phyloP scores from a whole-genome alignment of 1,140 invertebrate species.

The Magallana gigas region DNA sequence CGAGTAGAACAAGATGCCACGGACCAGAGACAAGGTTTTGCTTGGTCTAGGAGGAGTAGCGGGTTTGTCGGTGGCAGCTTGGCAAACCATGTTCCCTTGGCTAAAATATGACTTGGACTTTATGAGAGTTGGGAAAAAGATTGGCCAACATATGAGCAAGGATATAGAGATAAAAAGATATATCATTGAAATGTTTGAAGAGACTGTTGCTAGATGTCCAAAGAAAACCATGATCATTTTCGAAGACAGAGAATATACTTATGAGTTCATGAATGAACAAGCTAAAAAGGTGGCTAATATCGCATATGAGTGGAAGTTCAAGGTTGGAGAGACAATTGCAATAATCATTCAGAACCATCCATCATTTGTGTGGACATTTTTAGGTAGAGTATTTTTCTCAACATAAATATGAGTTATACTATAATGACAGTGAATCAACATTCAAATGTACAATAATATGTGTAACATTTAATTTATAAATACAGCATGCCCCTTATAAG shows the following conservation, averaged over 20 bases:
- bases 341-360: slow-evolving; percentile 72
- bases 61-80: slow-evolving; percentile 47
- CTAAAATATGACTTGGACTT: slow-evolving; percentile 60
- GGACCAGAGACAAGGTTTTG: slow-evolving; percentile 33
- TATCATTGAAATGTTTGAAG: slow-evolving; percentile 71
- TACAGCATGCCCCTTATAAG: too few species aligned
- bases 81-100: slow-evolving; percentile 63
- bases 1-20: slow-evolving; percentile 16
- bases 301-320: slow-evolving; percentile 58
- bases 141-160: not conserved
- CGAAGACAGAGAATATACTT: slow-evolving; percentile 67
- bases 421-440: too few species aligned
- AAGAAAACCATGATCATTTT: slow-evolving; percentile 68
- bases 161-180: slow-evolving; percentile 49
- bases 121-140: slow-evolving; percentile 50
- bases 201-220: slow-evolving; percentile 56
- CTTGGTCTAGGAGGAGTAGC: slow-evolving; percentile 32
- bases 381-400: slow-evolving; percentile 61
- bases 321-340: slow-evolving; percentile 66
- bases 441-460: too few species aligned
- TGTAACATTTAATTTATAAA: too few species aligned
- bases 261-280: slow-evolving; percentile 67
- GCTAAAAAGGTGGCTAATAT: slow-evolving; percentile 71
- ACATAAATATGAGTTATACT: too few species aligned
- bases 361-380: slow-evolving; percentile 73